A percentile compares a stretch with the other conserved stretches of the same genome.
Evolutionary conservation across 2,888 invertebrate species (phyloP).

Genomic region (Dryomyza anilis): DNA sequence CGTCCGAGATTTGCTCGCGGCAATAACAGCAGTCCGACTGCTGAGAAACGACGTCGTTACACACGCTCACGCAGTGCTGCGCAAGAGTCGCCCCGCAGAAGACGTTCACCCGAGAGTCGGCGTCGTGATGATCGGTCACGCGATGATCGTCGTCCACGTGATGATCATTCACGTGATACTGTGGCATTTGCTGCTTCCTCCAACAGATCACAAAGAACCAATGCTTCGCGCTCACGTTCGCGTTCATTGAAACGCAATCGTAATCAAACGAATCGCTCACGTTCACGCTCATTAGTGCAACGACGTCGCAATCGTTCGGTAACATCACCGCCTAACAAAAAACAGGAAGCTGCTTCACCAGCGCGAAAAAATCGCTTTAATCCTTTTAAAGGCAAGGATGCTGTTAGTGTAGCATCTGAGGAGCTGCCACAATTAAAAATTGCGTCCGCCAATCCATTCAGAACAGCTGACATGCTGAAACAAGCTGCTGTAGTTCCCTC

Average conservation of each 20-base stretch:
- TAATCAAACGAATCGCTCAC: conserved; percentile 17
- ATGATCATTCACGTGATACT: conserved; percentile 2
- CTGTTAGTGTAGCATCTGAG: conserved; percentile 36
- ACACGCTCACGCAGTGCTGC: conserved; percentile 25
- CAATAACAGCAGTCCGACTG: conserved; percentile 18
- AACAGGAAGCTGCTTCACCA: not conserved
- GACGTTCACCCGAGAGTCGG: conserved; percentile 20
- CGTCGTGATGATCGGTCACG: not conserved
- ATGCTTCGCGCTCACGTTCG: conserved; percentile 25
- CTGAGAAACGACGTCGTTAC: conserved; percentile 32
- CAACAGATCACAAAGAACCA: conserved; percentile 2
- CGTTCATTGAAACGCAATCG: conserved; percentile 20
- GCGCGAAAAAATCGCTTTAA: conserved; percentile 40
- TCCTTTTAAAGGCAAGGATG: conserved; percentile 48
- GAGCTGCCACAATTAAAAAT: conserved; percentile 30
- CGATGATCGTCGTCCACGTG: conserved; percentile 13
- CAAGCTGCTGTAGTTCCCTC: no score
- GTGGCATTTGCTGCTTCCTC: not conserved
- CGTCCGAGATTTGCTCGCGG: conserved; percentile 23
- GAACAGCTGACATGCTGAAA: conserved; percentile 25
- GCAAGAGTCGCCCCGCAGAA: conserved; percentile 12
- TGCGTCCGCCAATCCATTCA: conserved; percentile 32
- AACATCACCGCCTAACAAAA: conserved; percentile 27
- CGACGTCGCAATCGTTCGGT: conserved; percentile 28
- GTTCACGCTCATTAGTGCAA: conserved; percentile 30